Evolutionary conservation across 2,797 vertebrate species (phyloP).

Genomic region (Poecilia wingei): DNA sequence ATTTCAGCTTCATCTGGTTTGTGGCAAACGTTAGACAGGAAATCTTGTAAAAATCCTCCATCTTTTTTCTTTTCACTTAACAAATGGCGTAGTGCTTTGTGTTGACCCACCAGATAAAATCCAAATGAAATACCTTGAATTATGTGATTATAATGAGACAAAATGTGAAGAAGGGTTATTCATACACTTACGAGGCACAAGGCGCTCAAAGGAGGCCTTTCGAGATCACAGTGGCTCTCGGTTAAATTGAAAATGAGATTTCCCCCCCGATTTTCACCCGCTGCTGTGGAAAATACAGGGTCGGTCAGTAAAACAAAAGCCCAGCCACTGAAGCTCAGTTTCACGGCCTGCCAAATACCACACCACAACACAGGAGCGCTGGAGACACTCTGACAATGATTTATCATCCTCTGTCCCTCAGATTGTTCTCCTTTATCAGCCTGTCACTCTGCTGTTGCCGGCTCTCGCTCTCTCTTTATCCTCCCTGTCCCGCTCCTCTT

Average conservation of each 20-base stretch:
- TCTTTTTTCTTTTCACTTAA: neutral
- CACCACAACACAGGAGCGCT: conserved; percentile 14
- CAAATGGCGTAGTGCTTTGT: neutral
- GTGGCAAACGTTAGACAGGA: neutral
- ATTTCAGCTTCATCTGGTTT: neutral
- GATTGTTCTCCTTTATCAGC: conserved; percentile 35
- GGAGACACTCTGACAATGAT: conserved; percentile 33
- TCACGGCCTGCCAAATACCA: conserved; percentile 14
- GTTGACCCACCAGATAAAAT: neutral
- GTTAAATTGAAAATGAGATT: neutral
- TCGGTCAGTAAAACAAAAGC: conserved; percentile 11
- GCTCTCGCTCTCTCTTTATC: conserved; percentile 25
- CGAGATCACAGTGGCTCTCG: neutral
- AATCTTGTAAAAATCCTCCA: neutral
- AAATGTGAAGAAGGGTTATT: neutral
- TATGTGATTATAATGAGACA: neutral
- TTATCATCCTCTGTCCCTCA: conserved; percentile 33
- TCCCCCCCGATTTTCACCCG: neutral
- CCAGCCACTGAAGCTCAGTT: conserved; percentile 6
- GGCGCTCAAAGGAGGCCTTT: neutral
- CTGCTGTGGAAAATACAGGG: neutral
- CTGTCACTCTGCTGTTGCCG: conserved; percentile 42
- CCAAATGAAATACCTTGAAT: neutral
- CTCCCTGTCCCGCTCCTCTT: conserved; percentile 34
- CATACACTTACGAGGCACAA: neutral